Evolutionary conservation across 2,797 vertebrate species (phyloP), one percentile per base, ranked within the genome.

Genomic region (Macroramphosus scolopax): DNA sequence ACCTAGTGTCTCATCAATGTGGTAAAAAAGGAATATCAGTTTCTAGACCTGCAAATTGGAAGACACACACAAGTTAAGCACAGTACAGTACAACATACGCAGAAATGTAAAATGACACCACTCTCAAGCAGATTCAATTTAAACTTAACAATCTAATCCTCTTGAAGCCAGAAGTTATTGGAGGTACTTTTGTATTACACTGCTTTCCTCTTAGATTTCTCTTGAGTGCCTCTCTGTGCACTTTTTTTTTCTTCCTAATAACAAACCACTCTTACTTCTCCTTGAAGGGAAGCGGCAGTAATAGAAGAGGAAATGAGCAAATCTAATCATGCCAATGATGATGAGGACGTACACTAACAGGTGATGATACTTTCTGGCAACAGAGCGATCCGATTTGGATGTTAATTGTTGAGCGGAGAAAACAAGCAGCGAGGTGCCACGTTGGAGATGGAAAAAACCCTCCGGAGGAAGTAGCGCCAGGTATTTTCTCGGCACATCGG

Each of bases 271-370:
- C 39, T 38, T 42, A 48, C 37, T 34, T 56, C 63, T 53, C 20
- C 25, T 54, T 41, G 10, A 58, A 58, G 50, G 44, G 40, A 66
- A 44, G 41, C 44, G 11, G 48, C 16, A 2, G 49, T 44, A 61
- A 63, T 28, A 66, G 51, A 58, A 16, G 42, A 55, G 64, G 63
- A 81, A 72, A 80, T 68, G 49, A 74, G 70, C 15, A 61, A 77
- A 72, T 72, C 52, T 50, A 72, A 82, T 73, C 51, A 72, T 3
- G 15, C 11, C 46, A 26, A 36, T 46, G 53, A 64, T 46, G 41
- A 69, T 60, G 43, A 47, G 45, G 43, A 36, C 34, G 31, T 14
- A 32, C 35, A 69, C 51, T 40, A 57, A 69, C 37, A 65, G 48
- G 35, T 59, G 39, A 33, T 40, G 42, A 49, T 50, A 39, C 37